A percentile compares a stretch with the other conserved stretches of the same genome.
These are phyloP conservation scores for Kryptolebias ocellatus DNA, from an alignment of 2,797 vertebrate species.

Conservation along the genomic window DNA sequence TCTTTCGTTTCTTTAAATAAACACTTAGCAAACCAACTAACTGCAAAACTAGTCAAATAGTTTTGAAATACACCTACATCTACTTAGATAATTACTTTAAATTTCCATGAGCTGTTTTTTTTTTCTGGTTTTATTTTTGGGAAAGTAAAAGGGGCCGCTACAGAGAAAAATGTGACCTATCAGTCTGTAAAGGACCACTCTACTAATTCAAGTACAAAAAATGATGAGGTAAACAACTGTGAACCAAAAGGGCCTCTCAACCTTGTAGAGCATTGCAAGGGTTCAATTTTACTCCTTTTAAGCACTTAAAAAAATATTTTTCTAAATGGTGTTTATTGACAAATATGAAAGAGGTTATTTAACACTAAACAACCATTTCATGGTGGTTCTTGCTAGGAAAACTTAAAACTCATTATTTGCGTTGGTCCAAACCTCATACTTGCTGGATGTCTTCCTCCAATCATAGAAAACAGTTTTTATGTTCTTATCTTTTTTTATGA, in stretches of 20 bases:
- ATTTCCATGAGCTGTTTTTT: not conserved
- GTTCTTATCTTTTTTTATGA: too few species aligned
- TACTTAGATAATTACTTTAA: not conserved
- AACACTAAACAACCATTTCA: too few species aligned
- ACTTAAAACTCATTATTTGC: not conserved
- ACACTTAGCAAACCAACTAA: not conserved
- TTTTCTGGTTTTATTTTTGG: not conserved
- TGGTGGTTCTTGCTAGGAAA: too few species aligned
- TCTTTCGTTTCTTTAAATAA: not conserved
- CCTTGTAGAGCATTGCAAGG: conserved; percentile 15
- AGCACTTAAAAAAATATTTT: not conserved
- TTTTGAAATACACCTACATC: not conserved
- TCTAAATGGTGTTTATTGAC: not conserved
- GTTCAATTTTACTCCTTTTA: not conserved
- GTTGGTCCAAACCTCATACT: too few species aligned
- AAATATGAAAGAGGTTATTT: not conserved
- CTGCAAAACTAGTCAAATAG: not conserved
- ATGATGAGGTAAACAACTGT: conserved; percentile 4
- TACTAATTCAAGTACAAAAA: not conserved
- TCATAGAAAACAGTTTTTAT: too few species aligned
- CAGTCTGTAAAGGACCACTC: not conserved
- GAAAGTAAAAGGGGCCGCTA: not conserved
- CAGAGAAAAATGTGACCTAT: not conserved
- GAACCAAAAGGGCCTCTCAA: conserved; percentile 3
- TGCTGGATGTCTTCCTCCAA: too few species aligned